Percentiles rank a stretch among this genome's conserved stretches.
Evolutionary conservation across 2,797 vertebrate species (phyloP).

Genomic region (Danio tinwini): DNA sequence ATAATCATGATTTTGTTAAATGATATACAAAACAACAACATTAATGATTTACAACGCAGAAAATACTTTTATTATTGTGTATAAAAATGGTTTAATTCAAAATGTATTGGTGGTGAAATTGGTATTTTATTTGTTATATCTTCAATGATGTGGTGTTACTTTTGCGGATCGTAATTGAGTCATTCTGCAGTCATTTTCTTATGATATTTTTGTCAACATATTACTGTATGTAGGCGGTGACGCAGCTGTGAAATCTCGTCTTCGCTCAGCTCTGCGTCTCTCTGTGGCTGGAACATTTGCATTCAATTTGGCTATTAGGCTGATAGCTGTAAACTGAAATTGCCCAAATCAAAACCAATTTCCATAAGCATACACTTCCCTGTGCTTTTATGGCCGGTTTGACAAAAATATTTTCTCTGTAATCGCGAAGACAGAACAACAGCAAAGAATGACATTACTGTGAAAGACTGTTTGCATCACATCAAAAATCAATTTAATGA

Average conservation of each 20-base stretch:
- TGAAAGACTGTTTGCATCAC: background rate
- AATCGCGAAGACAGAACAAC: conserved; percentile 6
- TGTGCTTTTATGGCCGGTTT: background rate
- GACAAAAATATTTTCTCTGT: background rate
- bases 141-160: background rate
- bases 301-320: conserved; percentile 60
- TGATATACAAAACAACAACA: too few relatives aligned
- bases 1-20: too few relatives aligned
- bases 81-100: background rate
- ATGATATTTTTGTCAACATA: conserved; percentile 5
- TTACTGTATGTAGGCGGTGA: background rate
- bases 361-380: background rate
- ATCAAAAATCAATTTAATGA: background rate
- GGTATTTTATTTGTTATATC: background rate
- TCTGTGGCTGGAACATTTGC: conserved; percentile 58
- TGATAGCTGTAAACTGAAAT: conserved; percentile 54
- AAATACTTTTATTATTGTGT: background rate
- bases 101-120: background rate
- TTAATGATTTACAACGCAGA: too few relatives aligned
- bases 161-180: background rate
- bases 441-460: background rate
- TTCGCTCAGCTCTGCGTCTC: background rate
- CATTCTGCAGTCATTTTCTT: background rate
- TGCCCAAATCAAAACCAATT: conserved; percentile 45
- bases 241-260: background rate